Percentiles rank a stretch among this genome's conserved stretches.
phyloP scores from a whole-genome alignment of 2,113 vertebrate species.

The Oncorhynchus clarkii region DNA sequence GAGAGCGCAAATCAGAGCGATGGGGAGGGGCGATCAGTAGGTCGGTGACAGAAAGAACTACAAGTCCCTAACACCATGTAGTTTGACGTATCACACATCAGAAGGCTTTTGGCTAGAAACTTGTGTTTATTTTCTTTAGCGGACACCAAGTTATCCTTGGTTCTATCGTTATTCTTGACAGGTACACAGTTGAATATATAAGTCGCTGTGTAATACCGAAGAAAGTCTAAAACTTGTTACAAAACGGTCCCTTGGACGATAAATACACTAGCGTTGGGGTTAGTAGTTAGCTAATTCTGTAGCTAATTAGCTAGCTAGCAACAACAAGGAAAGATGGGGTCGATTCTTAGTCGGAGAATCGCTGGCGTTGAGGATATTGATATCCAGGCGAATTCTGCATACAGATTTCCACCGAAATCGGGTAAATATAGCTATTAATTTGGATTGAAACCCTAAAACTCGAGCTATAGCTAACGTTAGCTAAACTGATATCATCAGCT shows the following conservation, averaged over 20 bases:
- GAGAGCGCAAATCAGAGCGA: constrained; percentile 25
- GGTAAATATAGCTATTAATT: constrained; percentile 71
- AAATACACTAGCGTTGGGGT: neutral
- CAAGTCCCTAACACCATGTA: neutral
- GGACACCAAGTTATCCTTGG: neutral
- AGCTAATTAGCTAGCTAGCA: constrained; percentile 2
- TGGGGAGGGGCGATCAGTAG: neutral
- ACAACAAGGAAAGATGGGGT: constrained; percentile 79
- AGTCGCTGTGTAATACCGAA: too few relatives aligned
- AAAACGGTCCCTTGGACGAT: neutral
- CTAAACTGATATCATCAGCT: neutral
- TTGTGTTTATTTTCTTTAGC: neutral
- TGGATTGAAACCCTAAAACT: too few relatives aligned
- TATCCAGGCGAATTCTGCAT: constrained; percentile 97
- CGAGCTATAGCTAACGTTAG: neutral
- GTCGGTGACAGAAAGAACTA: neutral
- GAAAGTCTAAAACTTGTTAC: too few relatives aligned
- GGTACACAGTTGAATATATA: too few relatives aligned
- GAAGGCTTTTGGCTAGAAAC: neutral
- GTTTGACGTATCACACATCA: neutral
- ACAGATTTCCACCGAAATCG: constrained; percentile 95
- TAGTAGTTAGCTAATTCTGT: neutral
- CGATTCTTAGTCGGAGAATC: constrained; percentile 92
- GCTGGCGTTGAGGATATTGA: constrained; percentile 97
- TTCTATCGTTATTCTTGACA: too few relatives aligned